A percentile compares a stretch with the other conserved stretches of the same genome.
Conservation (phyloP, 2,113 vertebrate species). For the Gobius niger region DNA sequence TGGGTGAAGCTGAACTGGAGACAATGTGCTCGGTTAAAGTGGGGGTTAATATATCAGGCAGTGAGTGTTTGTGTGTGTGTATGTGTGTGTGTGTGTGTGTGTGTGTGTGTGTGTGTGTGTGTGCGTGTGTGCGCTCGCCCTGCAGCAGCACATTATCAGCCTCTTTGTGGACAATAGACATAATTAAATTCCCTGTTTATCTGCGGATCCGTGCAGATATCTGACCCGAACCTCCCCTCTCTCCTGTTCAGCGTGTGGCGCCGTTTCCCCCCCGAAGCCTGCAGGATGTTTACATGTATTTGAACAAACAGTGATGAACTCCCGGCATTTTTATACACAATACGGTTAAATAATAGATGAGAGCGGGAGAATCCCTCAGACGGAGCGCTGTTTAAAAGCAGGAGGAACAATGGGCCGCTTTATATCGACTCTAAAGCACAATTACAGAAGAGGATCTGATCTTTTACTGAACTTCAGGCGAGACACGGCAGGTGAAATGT, state of each 20-base stretch:
- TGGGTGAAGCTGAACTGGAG: too few relatives aligned
- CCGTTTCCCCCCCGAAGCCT: background rate
- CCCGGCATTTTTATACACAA: background rate
- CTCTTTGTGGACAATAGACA: conserved; percentile 27
- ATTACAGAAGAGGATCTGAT: too few relatives aligned
- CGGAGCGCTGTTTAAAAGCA: background rate
- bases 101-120: too few relatives aligned
- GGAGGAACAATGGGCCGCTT: too few relatives aligned
- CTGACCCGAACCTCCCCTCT: conserved; percentile 8
- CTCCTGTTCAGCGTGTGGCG: too few relatives aligned
- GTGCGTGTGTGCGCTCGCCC: conserved; percentile 5
- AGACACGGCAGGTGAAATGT: too few relatives aligned
- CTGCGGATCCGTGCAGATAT: conserved; percentile 25
- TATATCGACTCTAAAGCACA: too few relatives aligned
- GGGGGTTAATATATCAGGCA: too few relatives aligned
- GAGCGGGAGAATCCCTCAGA: background rate
- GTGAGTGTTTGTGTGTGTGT: too few relatives aligned
- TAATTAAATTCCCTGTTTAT: conserved; percentile 50
- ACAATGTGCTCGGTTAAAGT: too few relatives aligned
- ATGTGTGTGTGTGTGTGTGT: too few relatives aligned
- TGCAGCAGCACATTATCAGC: conserved; percentile 25
- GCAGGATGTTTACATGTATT: background rate
- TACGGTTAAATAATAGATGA: background rate
- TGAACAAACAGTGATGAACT: background rate
- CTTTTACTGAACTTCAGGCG: too few relatives aligned